These are phyloP conservation scores for Neosilurus hyrtlii DNA, from an alignment of 2,797 vertebrate species.

Conservation along the genomic window DNA sequence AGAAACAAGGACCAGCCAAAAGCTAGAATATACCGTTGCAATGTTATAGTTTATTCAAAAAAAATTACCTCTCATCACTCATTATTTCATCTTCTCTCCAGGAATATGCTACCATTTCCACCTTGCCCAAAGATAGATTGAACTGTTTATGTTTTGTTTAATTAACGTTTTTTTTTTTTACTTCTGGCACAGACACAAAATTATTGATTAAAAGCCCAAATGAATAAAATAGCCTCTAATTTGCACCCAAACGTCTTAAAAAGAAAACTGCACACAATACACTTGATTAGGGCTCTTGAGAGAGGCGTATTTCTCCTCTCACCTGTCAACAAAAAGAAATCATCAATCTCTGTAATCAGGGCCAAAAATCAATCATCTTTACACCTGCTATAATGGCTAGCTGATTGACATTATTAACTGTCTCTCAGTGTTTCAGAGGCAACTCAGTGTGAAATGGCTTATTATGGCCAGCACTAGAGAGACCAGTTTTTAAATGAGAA, in stretches of 20 bases:
- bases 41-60: not conserved
- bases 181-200: not conserved
- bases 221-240: not conserved
- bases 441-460: slow-evolving; percentile 51
- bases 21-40: not conserved
- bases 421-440: slow-evolving; percentile 27
- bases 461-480: slow-evolving; percentile 34
- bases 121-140: not conserved
- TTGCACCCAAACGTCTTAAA: not conserved
- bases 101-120: not conserved
- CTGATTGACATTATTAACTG: slow-evolving; percentile 41
- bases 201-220: not conserved
- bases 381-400: slow-evolving; percentile 12
- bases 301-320: not conserved
- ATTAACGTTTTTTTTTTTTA: not conserved
- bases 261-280: not conserved
- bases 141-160: not conserved
- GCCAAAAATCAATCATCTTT: slow-evolving; percentile 28
- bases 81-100: not conserved
- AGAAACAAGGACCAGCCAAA: not conserved
- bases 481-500: slow-evolving; percentile 55
- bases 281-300: not conserved
- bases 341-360: slow-evolving; percentile 18
- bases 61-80: not conserved
- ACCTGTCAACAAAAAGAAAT: slow-evolving; percentile 8